These are phyloP conservation scores for Phaethon lepturus DNA, from an alignment of 2,113 vertebrate species.

Conservation along the genomic window DNA sequence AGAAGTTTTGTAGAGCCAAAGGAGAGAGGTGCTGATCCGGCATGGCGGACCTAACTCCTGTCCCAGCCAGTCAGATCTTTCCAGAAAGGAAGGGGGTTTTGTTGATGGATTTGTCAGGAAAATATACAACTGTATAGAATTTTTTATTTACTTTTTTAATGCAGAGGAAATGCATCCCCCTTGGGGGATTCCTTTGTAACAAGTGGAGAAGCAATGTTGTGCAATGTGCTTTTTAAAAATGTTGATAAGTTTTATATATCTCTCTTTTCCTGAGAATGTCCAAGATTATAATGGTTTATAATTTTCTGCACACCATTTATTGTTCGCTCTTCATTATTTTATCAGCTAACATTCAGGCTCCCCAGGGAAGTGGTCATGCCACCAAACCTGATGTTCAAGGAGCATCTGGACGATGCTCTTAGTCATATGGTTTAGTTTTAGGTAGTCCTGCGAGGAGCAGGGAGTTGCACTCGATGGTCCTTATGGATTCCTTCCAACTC, in stretches of 20 bases:
- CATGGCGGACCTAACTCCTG: neutral
- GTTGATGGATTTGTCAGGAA: neutral
- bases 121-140: neutral
- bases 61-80: neutral
- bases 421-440: neutral
- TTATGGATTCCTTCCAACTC: neutral
- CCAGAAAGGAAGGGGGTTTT: neutral
- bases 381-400: neutral
- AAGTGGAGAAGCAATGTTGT: neutral
- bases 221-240: neutral
- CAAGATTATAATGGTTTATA: neutral
- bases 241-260: neutral
- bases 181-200: neutral
- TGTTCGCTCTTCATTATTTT: neutral
- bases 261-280: neutral
- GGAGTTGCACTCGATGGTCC: accelerated
- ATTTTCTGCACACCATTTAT: neutral
- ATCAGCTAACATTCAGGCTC: neutral
- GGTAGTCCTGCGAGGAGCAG: neutral
- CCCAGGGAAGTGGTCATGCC: neutral
- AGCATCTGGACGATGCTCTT: neutral
- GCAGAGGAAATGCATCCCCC: neutral
- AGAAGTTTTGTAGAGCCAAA: neutral
- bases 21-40: neutral
- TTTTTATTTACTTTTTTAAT: neutral